Conservation (phyloP, 2,113 vertebrate species). For the Piprites chloris region DNA sequence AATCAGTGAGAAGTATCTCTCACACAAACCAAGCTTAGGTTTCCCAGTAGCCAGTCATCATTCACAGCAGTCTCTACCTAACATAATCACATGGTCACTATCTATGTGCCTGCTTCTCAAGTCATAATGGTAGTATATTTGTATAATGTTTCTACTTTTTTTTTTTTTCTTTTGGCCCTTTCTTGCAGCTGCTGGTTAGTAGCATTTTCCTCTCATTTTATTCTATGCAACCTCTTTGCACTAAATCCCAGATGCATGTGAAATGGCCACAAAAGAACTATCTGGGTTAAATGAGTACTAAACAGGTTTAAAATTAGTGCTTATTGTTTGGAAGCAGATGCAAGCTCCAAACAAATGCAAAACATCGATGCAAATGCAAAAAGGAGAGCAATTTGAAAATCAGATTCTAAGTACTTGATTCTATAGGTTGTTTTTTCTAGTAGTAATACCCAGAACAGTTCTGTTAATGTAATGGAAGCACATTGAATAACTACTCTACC, state of each 20-base stretch:
- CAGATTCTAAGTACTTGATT: conserved; percentile 60
- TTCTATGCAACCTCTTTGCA: conserved; percentile 68
- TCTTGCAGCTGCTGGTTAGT: conserved; percentile 70
- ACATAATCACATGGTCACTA: background rate
- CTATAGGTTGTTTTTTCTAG: conserved; percentile 56
- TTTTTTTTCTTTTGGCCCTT: conserved; percentile 18
- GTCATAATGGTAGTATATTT: background rate
- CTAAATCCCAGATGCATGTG: conserved; percentile 77
- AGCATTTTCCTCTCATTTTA: conserved; percentile 65
- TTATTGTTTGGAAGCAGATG: conserved; percentile 79
- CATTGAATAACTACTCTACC: background rate
- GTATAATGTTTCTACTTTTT: background rate
- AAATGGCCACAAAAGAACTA: conserved; percentile 76
- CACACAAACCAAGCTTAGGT: background rate
- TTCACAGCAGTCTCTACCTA: background rate
- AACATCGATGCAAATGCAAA: conserved; percentile 75
- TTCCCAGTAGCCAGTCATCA: background rate
- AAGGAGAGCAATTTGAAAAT: conserved; percentile 68
- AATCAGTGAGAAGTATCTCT: background rate
- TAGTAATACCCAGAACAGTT: conserved; percentile 43
- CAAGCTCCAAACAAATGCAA: conserved; percentile 79
- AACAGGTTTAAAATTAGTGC: conserved; percentile 82
- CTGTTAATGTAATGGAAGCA: conserved; percentile 21
- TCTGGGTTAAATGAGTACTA: conserved; percentile 79
- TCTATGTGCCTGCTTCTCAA: background rate